These are phyloP conservation scores for Abscondita cerata DNA, from an alignment of 2,888 invertebrate genomes.

Conservation along the genomic window DNA sequence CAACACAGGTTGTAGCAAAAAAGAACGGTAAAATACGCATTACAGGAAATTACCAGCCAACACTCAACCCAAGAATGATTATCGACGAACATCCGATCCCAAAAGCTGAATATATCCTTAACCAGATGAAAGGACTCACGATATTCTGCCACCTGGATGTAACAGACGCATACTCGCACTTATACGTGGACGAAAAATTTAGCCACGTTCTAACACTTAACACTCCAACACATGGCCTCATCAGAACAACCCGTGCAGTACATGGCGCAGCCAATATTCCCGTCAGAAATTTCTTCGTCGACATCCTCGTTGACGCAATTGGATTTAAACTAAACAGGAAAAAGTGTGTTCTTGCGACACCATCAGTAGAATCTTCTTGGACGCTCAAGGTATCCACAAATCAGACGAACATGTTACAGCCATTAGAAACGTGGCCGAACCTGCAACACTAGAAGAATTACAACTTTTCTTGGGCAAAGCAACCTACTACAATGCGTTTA, in stretches of 20 bases:
- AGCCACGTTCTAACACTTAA: constrained; percentile 16
- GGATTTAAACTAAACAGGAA: too few species aligned
- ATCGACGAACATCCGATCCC: constrained; percentile 24
- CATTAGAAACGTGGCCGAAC: constrained; percentile 30
- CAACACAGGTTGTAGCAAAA: too few species aligned
- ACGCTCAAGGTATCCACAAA: constrained; percentile 20
- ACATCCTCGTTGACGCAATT: too few species aligned
- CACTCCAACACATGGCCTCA: constrained; percentile 19
- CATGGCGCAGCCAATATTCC: constrained; percentile 21
- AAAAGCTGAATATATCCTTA: constrained; percentile 9
- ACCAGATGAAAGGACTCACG: constrained; percentile 16
- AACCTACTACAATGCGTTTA: constrained; percentile 6
- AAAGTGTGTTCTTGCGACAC: neutral
- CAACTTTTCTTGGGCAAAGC: constrained; percentile 27
- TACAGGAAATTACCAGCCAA: too few species aligned
- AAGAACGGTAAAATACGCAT: too few species aligned
- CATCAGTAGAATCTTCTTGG: constrained; percentile 19
- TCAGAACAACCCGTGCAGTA: neutral
- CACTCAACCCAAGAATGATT: too few species aligned
- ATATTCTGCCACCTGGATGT: constrained; percentile 31
- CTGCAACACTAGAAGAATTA: constrained; percentile 15
- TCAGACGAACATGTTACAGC: constrained; percentile 26
- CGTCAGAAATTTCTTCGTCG: neutral
- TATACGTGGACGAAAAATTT: neutral
- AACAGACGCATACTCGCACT: constrained; percentile 29